Percentiles rank a stretch among this genome's conserved stretches.
Evolutionary conservation across 2,797 vertebrate species (phyloP).

Genomic region (Chaunax sp.): DNA sequence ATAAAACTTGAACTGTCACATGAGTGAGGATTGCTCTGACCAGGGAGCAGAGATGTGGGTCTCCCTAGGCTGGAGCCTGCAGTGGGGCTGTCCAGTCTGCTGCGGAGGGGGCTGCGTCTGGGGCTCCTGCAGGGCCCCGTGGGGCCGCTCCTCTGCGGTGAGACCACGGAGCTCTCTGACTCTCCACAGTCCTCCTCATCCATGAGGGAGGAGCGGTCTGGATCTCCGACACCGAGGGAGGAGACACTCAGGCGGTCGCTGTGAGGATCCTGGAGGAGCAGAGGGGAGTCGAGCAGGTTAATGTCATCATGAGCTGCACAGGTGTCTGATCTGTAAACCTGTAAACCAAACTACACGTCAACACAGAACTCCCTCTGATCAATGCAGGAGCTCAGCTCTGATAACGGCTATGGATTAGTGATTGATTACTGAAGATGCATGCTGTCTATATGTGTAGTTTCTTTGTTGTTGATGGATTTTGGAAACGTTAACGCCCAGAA

Average conservation of each 20-base stretch:
- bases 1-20: too few relatives aligned
- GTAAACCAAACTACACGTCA: not conserved
- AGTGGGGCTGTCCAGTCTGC: conserved; percentile 81
- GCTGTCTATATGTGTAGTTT: too few relatives aligned
- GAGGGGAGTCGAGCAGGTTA: not conserved
- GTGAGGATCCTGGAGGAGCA: conserved; percentile 85
- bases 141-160: conserved; percentile 76
- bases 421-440: too few relatives aligned
- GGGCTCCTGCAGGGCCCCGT: conserved; percentile 59
- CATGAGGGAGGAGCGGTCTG: conserved; percentile 86
- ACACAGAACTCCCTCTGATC: too few relatives aligned
- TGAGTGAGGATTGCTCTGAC: conserved; percentile 53
- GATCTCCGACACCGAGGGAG: conserved; percentile 86
- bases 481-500: too few relatives aligned
- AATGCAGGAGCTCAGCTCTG: too few relatives aligned
- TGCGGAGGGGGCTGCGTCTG: conserved; percentile 78
- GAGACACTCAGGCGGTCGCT: conserved; percentile 88
- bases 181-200: conserved; percentile 86
- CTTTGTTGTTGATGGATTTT: too few relatives aligned
- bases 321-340: not conserved
- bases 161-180: conserved; percentile 76
- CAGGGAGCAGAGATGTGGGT: conserved; percentile 73
- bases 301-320: not conserved
- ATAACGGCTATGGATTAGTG: too few relatives aligned
- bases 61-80: conserved; percentile 76